Base-by-base conservation (phyloP, 2,888 invertebrate genomes). In the Pyrrhia umbra region DNA sequence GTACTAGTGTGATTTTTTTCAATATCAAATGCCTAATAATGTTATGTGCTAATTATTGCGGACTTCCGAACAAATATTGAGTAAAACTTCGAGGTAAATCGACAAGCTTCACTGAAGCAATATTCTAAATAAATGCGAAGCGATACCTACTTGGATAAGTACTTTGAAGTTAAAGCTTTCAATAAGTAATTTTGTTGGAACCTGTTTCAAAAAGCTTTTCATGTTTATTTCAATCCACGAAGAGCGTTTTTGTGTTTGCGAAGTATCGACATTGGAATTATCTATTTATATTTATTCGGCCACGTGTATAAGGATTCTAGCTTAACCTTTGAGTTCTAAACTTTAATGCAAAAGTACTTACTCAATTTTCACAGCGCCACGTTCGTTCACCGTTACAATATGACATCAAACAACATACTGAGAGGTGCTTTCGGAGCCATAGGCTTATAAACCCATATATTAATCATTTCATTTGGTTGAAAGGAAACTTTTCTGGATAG, bases 401-500 rank as follows among this genome's bases (percentile, higher is more conserved):
- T 46, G 49, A 68, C 62, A 69, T 68, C 66, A 57, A 64, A 69
- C 50, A 71, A 50, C 61, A 65, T 59, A 85, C 82, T 86, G 80
- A 46, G 60, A 60, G 27, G 10, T 30, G 23, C 37, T 54, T 60
- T 57, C 54, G 60, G 30, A 34, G 47, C 50, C n/a, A 56, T 46
- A 42, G 40, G 40, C 57, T 82, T 85, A 76, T 84, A 84, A 79
- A 73, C 75, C 72, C 62, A 62, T 67, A 68, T 37, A 60, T 79
- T 81, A 80, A 77, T 83, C 82, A 84, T 66, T 43, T 49, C 75
- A 65, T 76, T 80, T 72, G 62, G 51, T 47, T 54, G 61, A 70
- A 81, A 81, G 87, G 88, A 88, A 86, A 81, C 78, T 82, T 86
- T 87, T 80, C 57, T 75, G 61, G 66, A 70, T 77, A 68, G 61